Evolutionary conservation across 2,797 vertebrate genomes (phyloP).

Genomic region (Chloroceryle inda): DNA sequence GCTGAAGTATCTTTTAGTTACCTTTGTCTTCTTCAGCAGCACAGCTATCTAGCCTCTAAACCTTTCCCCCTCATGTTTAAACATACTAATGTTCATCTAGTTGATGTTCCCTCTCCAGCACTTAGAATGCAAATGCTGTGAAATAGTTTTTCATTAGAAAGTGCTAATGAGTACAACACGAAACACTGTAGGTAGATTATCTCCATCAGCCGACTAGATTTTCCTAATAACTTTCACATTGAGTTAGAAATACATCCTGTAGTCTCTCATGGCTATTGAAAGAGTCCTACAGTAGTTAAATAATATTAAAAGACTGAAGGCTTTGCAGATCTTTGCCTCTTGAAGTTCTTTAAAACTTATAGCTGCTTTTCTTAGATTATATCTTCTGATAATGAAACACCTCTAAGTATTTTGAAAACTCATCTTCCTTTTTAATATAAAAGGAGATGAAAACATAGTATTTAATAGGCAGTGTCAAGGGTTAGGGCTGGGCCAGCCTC

Average conservation of each 20-base stretch:
- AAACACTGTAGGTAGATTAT: not conserved
- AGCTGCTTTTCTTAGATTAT: not conserved
- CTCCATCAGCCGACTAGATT: not conserved
- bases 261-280: not conserved
- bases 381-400: not conserved
- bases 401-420: not conserved
- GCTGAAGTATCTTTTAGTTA: not conserved
- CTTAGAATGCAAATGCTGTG: not conserved
- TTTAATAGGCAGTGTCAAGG: not conserved
- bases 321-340: not conserved
- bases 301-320: not conserved
- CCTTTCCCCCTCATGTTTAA: not conserved
- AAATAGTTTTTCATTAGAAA: not conserved
- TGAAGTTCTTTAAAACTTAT: conserved; percentile 24
- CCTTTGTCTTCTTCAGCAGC: not conserved
- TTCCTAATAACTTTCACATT: not conserved
- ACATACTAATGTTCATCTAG: not conserved
- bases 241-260: not conserved
- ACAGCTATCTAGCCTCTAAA: not conserved
- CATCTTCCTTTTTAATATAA: not conserved
- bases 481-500: no score
- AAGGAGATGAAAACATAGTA: not conserved
- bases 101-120: not conserved
- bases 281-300: not conserved
- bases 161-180: not conserved